These are phyloP conservation scores for Setophaga coronata DNA, from an alignment of 2,113 vertebrate species.

Conservation along the genomic window DNA sequence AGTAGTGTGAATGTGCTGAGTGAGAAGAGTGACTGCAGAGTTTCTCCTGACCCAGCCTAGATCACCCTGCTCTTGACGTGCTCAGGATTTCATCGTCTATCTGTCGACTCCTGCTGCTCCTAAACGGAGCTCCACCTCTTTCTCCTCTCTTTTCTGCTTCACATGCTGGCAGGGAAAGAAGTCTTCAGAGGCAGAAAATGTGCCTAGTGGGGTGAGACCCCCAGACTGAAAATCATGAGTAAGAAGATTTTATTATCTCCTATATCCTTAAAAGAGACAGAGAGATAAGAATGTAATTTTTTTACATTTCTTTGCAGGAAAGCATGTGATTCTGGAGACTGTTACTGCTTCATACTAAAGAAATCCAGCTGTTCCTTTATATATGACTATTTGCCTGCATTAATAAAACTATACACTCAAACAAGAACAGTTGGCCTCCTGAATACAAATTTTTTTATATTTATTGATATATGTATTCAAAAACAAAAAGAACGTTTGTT, in stretches of 20 bases:
- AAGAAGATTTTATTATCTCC: neutral
- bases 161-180: neutral
- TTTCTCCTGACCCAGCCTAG: neutral
- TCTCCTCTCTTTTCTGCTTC: neutral
- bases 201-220: rapidly evolving
- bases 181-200: neutral
- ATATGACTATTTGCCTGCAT: neutral
- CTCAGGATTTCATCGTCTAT: neutral
- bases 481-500: neutral
- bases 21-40: neutral
- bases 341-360: neutral
- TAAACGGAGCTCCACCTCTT: neutral
- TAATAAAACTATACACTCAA: neutral
- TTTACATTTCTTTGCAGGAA: neutral
- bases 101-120: neutral
- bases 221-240: neutral
- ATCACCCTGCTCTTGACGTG: rapidly evolving
- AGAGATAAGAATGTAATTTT: neutral
- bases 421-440: neutral
- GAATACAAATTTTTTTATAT: neutral
- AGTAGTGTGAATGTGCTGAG: neutral
- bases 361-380: neutral
- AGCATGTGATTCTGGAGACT: rapidly evolving
- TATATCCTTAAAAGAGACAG: neutral
- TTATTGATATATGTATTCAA: neutral